Base-by-base conservation (phyloP, 2,113 vertebrate species). In the Percina caprodes region DNA sequence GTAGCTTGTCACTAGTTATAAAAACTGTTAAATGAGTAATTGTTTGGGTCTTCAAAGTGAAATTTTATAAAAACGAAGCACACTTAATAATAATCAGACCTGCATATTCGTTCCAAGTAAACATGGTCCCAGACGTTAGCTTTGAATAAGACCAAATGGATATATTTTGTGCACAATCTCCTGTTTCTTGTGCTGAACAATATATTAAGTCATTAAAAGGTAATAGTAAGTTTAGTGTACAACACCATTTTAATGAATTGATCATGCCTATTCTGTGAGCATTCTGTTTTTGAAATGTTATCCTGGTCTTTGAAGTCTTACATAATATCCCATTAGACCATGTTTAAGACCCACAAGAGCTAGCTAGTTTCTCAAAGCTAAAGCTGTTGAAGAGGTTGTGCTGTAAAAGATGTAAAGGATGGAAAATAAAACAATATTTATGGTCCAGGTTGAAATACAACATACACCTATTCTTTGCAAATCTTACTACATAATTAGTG, bases 341-440 rank as follows among this genome's bases (percentile, higher is more conserved):
- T 48, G 30, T 63, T 79, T 30, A 21, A 80, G 6, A 16, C 19
- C 35, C 24, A 9, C 6, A 54, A 46, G 42, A 63, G 18, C 55
- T 63, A 6, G 15, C 46, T 4, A 1, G 26, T 49, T 72, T 58
- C 35, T 23, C 33, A 18, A 42, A 80, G 46, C 6, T 46, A 16
- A 42, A 74, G 58, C 33, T 51, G 24, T 30, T 33, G 3, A 39
- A 26, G 12, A 51, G 2, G 21, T 15, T 8, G 12, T 14, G n/a
- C 48, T 76, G 23, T 51, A 16, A 23, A 49, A 70, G 6, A 54
- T 69, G 11, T 5, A 68, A 77, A 76, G 48, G n/a, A 75, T 56
- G 4, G 3, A 46, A 58, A 26, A 42, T 11, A 39, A 10, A 39
- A 58, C 19, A 30, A 13, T 4, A 46, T 48, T 46, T 42, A 39